Evolutionary conservation across 2,888 invertebrate genomes (phyloP).

Genomic region (Trichogramma evanescens): DNA sequence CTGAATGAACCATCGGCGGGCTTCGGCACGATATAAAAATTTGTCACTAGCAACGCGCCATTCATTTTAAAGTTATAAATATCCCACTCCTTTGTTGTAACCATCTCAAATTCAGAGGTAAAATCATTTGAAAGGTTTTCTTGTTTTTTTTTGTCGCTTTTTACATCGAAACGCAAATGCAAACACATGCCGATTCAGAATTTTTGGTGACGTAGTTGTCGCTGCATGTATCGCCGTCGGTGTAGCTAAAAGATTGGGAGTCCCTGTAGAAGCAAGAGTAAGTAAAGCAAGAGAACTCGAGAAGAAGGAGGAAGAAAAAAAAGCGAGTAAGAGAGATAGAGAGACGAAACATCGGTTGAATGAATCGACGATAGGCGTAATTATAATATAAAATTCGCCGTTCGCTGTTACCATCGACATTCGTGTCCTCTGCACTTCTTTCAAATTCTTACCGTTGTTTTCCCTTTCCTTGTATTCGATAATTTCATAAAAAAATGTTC

Average conservation of each 20-base stretch:
- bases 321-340: conserved; percentile 15
- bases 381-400: conserved; percentile 43
- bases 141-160: too few relatives aligned
- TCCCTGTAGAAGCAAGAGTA: too few relatives aligned
- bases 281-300: not conserved
- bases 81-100: too few relatives aligned
- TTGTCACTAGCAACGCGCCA: too few relatives aligned
- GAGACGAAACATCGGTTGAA: conserved; percentile 17
- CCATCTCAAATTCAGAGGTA: too few relatives aligned
- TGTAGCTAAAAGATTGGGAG: not conserved
- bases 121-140: too few relatives aligned
- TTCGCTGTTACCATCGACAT: conserved; percentile 31
- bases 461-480: too few relatives aligned
- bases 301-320: conserved; percentile 17
- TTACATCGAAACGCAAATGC: too few relatives aligned
- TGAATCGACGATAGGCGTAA: conserved; percentile 36
- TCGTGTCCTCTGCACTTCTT: conserved; percentile 33
- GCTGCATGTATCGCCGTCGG: not conserved
- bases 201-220: not conserved
- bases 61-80: too few relatives aligned
- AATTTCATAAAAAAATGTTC: too few relatives aligned
- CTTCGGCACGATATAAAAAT: too few relatives aligned
- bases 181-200: not conserved
- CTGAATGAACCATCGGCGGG: too few relatives aligned
- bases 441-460: conserved; percentile 16